These are phyloP conservation scores for Pipistrellus kuhlii DNA, from an alignment of 2,797 vertebrate genomes.

Conservation along the genomic window DNA sequence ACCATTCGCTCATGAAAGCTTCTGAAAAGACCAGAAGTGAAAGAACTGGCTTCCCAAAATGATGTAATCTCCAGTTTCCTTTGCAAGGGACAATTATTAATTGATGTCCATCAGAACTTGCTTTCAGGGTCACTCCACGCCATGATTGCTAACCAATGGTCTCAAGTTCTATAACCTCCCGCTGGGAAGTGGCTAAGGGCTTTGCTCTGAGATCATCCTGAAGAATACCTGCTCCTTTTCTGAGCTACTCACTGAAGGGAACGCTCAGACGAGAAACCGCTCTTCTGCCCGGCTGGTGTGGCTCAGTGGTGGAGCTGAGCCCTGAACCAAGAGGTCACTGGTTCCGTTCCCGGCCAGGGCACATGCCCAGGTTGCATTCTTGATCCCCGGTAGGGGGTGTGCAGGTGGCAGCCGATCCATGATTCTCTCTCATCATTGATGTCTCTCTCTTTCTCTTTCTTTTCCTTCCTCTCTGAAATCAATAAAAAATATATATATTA, in stretches of 20 bases:
- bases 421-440: too few relatives aligned
- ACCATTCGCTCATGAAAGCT: not conserved
- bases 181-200: not conserved
- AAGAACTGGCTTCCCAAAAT: not conserved
- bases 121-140: not conserved
- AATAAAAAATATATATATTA: too few relatives aligned
- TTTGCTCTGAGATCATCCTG: not conserved
- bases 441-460: too few relatives aligned
- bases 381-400: too few relatives aligned
- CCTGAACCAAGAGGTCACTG: too few relatives aligned
- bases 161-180: not conserved
- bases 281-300: not conserved
- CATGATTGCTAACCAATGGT: not conserved
- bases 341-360: too few relatives aligned
- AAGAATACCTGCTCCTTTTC: not conserved
- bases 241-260: slow-evolving; percentile 4
- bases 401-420: too few relatives aligned
- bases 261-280: not conserved
- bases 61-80: not conserved
- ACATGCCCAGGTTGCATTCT: too few relatives aligned
- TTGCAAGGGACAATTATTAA: not conserved
- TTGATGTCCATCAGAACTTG: not conserved
- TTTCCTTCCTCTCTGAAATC: too few relatives aligned
- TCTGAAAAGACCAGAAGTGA: not conserved
- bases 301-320: not conserved